A percentile compares a stretch with the other conserved stretches of the same genome.
Conservation (phyloP, 2,888 invertebrate species). For the Platycnemis pennipes region DNA sequence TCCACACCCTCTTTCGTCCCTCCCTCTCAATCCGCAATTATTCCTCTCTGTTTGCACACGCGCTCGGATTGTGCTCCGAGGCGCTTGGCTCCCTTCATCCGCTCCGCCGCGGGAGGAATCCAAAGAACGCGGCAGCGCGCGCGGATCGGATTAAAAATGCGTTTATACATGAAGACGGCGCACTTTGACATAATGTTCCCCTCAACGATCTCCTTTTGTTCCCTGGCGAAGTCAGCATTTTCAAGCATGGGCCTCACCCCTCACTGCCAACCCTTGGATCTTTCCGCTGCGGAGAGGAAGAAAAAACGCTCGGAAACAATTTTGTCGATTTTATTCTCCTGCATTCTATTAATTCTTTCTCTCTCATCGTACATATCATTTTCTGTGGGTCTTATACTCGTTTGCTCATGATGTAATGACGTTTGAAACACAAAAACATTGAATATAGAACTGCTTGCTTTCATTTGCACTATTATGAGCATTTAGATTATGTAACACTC, state of each 20-base stretch:
- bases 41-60: slow-evolving; percentile 51
- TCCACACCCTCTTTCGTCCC: not conserved
- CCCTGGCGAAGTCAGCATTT: not conserved
- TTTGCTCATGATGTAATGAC: not conserved
- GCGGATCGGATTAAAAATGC: slow-evolving; percentile 9
- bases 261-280: not conserved
- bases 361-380: not conserved
- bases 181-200: slow-evolving; percentile 24
- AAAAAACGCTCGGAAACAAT: not conserved
- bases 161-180: slow-evolving; percentile 33
- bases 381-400: not conserved
- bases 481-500: too few relatives aligned
- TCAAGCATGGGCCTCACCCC: not conserved
- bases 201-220: not conserved
- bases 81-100: not conserved
- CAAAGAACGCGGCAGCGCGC: not conserved
- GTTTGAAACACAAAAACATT: not conserved
- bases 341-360: not conserved
- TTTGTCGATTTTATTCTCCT: not conserved
- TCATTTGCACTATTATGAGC: too few relatives aligned
- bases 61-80: slow-evolving; percentile 18
- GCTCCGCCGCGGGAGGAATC: not conserved
- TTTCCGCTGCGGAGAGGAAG: not conserved
- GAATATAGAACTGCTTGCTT: too few relatives aligned
- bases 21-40: slow-evolving; percentile 43